These are phyloP conservation scores for Callyntrura sp. DNA, from an alignment of 2,888 invertebrate species.

Conservation along the genomic window DNA sequence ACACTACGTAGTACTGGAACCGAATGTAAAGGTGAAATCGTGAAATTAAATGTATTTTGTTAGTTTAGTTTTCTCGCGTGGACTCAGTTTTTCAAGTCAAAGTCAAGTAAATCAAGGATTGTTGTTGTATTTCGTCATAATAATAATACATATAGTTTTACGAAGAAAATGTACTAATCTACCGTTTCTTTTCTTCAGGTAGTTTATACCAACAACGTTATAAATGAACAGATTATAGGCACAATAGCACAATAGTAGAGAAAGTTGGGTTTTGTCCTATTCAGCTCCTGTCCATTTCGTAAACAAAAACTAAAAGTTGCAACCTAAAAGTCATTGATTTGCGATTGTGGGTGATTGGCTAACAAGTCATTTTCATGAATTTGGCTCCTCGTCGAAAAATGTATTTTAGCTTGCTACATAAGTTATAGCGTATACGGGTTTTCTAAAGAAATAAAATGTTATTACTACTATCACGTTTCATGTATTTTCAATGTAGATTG, in stretches of 20 bases:
- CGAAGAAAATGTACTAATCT: not conserved
- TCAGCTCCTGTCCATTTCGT: no score
- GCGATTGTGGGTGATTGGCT: no score
- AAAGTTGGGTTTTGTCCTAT: no score
- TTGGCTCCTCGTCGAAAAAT: not conserved
- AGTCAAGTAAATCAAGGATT: no score
- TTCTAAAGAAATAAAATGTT: not conserved
- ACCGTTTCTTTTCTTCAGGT: not conserved
- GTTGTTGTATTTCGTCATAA: no score
- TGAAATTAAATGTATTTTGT: not conserved
- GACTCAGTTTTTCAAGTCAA: not conserved
- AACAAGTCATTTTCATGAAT: no score
- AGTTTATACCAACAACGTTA: no score
- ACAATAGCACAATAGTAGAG: no score
- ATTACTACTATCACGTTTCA: not conserved
- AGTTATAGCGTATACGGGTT: conserved; percentile 11
- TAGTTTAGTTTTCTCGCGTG: not conserved
- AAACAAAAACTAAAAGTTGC: no score
- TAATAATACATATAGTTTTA: no score
- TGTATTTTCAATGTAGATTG: not conserved
- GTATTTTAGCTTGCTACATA: conserved; percentile 7
- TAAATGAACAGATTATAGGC: no score
- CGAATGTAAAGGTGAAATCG: not conserved
- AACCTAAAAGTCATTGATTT: no score
- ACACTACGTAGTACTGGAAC: not conserved